A percentile compares a stretch with the other conserved stretches of the same genome.
Conservation (phyloP, 2,888 invertebrate genomes). For the Cosmia pyralina region DNA sequence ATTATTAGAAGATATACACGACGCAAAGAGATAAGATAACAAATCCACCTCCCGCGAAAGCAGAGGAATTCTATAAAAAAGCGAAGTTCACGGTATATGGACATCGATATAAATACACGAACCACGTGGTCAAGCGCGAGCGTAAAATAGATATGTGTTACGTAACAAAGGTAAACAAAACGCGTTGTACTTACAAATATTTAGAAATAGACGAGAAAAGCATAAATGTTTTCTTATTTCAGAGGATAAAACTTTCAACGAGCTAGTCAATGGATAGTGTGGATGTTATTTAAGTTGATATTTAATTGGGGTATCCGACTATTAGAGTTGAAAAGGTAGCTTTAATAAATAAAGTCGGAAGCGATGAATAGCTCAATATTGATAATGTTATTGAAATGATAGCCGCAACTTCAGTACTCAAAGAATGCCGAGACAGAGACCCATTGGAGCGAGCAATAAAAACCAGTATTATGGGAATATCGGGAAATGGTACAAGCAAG, state of each 20-base stretch:
- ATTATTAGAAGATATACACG: slow-evolving; percentile 6
- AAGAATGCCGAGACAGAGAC: background rate
- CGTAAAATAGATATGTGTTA: slow-evolving; percentile 59
- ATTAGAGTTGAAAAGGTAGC: slow-evolving; percentile 1
- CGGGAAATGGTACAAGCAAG: background rate
- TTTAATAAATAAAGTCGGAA: slow-evolving; percentile 16
- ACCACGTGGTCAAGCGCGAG: slow-evolving; percentile 59
- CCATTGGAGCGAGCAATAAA: slow-evolving; percentile 2
- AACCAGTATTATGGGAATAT: slow-evolving; percentile 32
- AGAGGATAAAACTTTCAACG: slow-evolving; percentile 33
- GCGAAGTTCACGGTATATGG: slow-evolving; percentile 53
- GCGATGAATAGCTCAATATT: background rate
- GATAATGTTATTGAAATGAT: background rate
- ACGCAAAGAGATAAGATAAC: slow-evolving; percentile 15
- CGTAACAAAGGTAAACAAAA: slow-evolving; percentile 63
- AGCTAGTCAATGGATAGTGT: slow-evolving; percentile 31
- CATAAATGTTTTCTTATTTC: slow-evolving; percentile 36
- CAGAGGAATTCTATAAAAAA: slow-evolving; percentile 33
- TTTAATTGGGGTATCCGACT: slow-evolving; percentile 24
- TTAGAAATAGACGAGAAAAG: slow-evolving; percentile 40
- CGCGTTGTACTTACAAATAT: slow-evolving; percentile 39
- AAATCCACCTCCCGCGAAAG: slow-evolving; percentile 25
- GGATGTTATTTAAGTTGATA: slow-evolving; percentile 35
- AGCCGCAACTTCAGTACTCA: background rate
- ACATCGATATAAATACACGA: slow-evolving; percentile 60